Conservation (phyloP, 2,113 vertebrate genomes). For the Isichthys henryi region DNA sequence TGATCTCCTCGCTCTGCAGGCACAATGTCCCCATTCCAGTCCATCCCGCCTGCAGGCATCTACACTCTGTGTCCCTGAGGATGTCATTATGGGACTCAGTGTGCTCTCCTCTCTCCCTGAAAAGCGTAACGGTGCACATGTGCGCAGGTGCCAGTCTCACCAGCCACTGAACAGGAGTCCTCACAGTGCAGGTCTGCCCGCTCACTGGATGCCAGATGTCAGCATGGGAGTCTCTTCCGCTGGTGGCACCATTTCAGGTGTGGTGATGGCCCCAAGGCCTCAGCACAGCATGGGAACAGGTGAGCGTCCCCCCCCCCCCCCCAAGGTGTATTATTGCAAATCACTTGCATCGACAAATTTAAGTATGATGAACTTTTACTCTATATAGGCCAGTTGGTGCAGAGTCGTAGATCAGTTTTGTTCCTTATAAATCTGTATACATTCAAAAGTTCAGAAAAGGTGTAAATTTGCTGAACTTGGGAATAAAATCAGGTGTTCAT, state of each 20-base stretch:
- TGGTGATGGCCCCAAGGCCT: background rate
- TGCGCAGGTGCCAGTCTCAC: background rate
- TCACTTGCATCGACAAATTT: background rate
- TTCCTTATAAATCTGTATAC: background rate
- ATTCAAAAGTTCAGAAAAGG: background rate
- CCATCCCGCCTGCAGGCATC: background rate
- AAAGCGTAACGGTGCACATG: slow-evolving; percentile 21
- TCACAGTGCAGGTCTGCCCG: background rate
- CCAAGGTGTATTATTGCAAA: background rate
- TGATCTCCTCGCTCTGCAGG: background rate
- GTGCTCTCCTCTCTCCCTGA: slow-evolving; percentile 41
- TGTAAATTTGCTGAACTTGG: background rate
- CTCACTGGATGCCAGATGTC: background rate
- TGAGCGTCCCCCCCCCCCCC: background rate
- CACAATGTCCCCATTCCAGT: background rate
- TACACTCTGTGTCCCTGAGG: slow-evolving; percentile 4
- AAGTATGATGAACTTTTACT: background rate
- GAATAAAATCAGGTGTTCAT: background rate
- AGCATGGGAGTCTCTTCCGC: background rate
- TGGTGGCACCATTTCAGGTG: background rate
- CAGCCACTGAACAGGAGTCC: background rate
- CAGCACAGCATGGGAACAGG: background rate
- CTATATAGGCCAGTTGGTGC: background rate
- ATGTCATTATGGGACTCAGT: slow-evolving; percentile 43
- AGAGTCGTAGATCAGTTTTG: background rate